Conservation (phyloP, 2,888 invertebrate genomes). For the Caenorhabditis macrosperma region DNA sequence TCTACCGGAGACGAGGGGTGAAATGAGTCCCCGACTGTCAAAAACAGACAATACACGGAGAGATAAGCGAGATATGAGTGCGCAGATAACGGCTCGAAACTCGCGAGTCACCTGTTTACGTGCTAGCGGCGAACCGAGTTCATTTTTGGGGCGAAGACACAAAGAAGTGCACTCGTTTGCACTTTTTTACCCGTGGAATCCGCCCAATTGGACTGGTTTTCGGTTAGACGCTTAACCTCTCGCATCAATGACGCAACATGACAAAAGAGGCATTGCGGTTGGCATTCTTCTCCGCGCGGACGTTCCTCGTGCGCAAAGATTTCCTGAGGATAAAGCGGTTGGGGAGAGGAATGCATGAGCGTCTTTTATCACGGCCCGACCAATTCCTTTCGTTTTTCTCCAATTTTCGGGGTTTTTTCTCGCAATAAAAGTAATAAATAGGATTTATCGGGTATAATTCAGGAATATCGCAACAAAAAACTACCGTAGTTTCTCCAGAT, state of each 20-base stretch:
- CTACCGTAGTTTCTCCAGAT: too few species aligned
- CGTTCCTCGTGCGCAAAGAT: background rate
- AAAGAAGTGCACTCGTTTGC: background rate
- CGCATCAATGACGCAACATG: constrained; percentile 8
- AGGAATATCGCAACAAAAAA: too few species aligned
- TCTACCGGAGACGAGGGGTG: background rate
- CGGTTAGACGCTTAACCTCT: constrained; percentile 8
- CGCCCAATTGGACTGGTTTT: constrained; percentile 6
- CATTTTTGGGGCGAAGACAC: background rate
- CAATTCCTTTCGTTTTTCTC: background rate
- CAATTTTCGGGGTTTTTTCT: background rate
- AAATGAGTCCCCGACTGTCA: background rate
- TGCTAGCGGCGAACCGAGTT: background rate
- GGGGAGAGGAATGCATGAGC: background rate
- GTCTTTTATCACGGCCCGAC: background rate
- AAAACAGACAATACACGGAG: background rate
- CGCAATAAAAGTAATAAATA: too few species aligned
- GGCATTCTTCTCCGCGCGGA: constrained; percentile 2
- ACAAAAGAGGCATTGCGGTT: constrained; percentile 4
- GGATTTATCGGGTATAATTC: too few species aligned
- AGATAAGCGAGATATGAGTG: background rate
- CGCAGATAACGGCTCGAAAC: background rate
- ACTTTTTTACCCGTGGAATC: background rate
- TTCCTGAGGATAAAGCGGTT: background rate
- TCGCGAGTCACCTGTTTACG: background rate